Evolutionary conservation across 1,140 invertebrate genomes (phyloP).

Genomic region (Neelides sp.): DNA sequence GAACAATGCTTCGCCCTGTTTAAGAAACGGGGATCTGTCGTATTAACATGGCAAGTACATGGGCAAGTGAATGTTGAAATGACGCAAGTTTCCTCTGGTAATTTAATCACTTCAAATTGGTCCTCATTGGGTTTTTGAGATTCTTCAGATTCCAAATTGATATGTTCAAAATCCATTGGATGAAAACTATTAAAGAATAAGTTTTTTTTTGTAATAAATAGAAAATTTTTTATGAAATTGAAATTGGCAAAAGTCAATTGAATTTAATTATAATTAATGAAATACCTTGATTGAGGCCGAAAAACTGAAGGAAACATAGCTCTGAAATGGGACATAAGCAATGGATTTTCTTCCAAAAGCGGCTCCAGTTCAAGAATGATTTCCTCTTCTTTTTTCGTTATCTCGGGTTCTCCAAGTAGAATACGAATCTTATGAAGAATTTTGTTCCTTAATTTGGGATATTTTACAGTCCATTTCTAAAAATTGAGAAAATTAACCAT

Average conservation of each 20-base stretch:
- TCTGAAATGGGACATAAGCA: conserved; percentile 24
- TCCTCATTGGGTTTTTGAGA: background rate
- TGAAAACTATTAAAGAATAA: conserved; percentile 10
- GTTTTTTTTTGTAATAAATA: background rate
- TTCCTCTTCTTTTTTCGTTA: conserved; percentile 22
- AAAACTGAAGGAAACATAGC: conserved; percentile 23
- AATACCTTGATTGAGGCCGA: conserved; percentile 20
- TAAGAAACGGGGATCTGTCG: conserved; percentile 8
- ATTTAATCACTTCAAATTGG: conserved; percentile 17
- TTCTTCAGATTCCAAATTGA: conserved; percentile 25
- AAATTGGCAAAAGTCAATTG: conserved; percentile 4
- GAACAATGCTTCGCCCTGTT: conserved; percentile 23
- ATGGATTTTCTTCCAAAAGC: conserved; percentile 20
- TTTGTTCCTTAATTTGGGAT: conserved; percentile 20
- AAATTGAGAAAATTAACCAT: conserved; percentile 5
- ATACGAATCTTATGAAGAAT: conserved; percentile 17
- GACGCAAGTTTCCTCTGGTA: conserved; percentile 24
- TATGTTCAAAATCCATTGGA: conserved; percentile 24
- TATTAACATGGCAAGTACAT: conserved; percentile 22
- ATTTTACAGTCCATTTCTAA: conserved; percentile 24
- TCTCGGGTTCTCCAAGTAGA: conserved; percentile 12
- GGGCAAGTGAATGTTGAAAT: conserved; percentile 22
- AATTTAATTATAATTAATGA: background rate
- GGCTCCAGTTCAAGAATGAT: conserved; percentile 15
- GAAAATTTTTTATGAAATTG: background rate